Evolutionary conservation across 2,113 vertebrate species (phyloP).

Genomic region (Periophthalmus modestus): DNA sequence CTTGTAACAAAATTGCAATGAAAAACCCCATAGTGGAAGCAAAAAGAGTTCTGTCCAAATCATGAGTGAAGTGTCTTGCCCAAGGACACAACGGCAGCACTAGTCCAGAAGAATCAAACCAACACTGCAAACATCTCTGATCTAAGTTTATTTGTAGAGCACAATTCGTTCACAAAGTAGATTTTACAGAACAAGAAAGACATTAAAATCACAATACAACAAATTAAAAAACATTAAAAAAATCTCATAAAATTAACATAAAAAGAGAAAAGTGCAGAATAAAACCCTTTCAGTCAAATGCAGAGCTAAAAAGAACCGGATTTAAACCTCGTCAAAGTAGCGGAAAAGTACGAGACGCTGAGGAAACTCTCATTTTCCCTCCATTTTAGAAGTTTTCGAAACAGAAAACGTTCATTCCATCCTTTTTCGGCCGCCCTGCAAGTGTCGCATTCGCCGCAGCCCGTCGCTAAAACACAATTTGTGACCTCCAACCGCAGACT

Average conservation of each 20-base stretch:
- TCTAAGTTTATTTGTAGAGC: neutral
- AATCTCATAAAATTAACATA: too few relatives aligned
- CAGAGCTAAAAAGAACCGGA: too few relatives aligned
- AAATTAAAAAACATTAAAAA: too few relatives aligned
- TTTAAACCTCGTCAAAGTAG: too few relatives aligned
- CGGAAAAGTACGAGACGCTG: neutral
- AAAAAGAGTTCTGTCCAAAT: neutral
- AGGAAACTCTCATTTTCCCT: neutral
- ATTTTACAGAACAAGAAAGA: too few relatives aligned
- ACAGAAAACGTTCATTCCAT: slow-evolving; percentile 48
- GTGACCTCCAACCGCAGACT: slow-evolving; percentile 82
- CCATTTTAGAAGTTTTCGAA: neutral
- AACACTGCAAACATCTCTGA: neutral
- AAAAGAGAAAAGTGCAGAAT: too few relatives aligned
- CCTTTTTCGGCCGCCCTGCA: slow-evolving; percentile 64
- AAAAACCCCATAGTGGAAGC: too few relatives aligned
- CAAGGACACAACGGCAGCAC: neutral
- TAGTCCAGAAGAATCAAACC: neutral
- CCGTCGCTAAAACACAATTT: slow-evolving; percentile 86
- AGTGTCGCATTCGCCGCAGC: slow-evolving; percentile 83
- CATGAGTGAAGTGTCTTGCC: neutral
- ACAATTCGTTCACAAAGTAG: too few relatives aligned
- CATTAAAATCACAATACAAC: too few relatives aligned
- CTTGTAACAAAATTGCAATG: too few relatives aligned
- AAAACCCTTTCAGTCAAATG: too few relatives aligned